Base-by-base conservation (phyloP, 2,888 invertebrate genomes). In the Nomada fabriciana region DNA sequence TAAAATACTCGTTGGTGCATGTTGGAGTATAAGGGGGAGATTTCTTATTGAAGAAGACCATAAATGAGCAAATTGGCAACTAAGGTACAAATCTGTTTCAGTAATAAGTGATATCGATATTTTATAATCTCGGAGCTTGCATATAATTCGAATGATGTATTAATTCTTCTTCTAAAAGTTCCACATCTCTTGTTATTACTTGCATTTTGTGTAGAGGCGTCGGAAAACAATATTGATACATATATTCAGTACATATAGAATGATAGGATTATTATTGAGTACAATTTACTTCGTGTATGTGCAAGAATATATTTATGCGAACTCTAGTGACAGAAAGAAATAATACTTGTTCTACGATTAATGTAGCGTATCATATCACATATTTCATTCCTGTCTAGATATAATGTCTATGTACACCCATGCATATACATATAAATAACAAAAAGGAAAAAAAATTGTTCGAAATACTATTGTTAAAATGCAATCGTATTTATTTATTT, bases 401-500 rank as follows among this genome's bases (percentile, higher is more conserved):
- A 64, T 29, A 10, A 11, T 57, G 20, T 23, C n/a, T 64, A 25
- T 7, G 25, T 18, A n/a, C 29, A 70, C 60, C 47, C n/a, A 36
- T 20, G 29, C 42, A 47, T 13, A 4, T n/a, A 5, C 18, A 61
- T 55, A 23, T n/a, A 55, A 50, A 23, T 13, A 29, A 53, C 15
- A 20, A n/a, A 53, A 63, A 13, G 43, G 5, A 43, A 57, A 43
- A 9, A 47, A 43, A 55, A 75, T 71, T 9, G 29, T 68, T 74
- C 29, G 29, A 61, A 11, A 71, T 63, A 53, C 9, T 64, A 69
- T 36, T 71, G 36, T 71, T 36, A 68, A 67, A 67, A 29, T 67
- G 15, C 18, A 13, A 71, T 47, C 15, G 42, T 75, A 71, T 82
- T 73, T 81, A 69, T 69, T 67, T 50, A 11, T 81, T 82, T 72